Conservation (phyloP, 2,113 vertebrate species). For the Turdus rufiventris region DNA sequence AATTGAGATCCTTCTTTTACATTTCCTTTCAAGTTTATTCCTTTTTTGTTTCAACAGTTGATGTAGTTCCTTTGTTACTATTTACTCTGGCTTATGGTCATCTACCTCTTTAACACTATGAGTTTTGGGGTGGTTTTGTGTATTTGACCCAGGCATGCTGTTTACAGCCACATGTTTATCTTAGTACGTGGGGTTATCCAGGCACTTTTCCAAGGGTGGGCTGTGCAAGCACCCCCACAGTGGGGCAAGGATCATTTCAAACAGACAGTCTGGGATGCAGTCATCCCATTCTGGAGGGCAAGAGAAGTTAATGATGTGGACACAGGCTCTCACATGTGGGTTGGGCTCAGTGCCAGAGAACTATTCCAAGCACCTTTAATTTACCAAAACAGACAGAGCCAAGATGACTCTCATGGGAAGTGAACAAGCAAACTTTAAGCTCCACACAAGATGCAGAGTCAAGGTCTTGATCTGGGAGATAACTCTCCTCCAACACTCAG, state of each 20-base stretch:
- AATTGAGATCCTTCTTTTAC: not conserved
- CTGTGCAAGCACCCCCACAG: not conserved
- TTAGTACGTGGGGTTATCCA: not conserved
- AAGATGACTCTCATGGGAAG: not conserved
- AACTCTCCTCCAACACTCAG: not conserved
- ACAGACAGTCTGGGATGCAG: not conserved
- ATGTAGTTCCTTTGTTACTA: not conserved
- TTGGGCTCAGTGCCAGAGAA: not conserved
- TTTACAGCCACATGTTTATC: not conserved
- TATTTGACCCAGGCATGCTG: not conserved
- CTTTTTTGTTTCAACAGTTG: not conserved
- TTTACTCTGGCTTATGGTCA: not conserved
- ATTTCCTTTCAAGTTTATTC: not conserved
- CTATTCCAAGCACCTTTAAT: constrained; percentile 21
- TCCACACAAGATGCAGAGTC: not conserved
- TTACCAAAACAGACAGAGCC: not conserved
- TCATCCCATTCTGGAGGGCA: not conserved
- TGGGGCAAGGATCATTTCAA: not conserved
- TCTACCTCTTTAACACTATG: not conserved
- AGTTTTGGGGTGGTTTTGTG: not conserved
- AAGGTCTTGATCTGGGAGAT: constrained; percentile 18
- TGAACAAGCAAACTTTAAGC: not conserved
- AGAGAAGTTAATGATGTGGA: not conserved
- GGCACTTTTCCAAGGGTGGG: not conserved
- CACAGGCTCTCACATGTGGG: not conserved